Evolutionary conservation across 2,113 vertebrate species (phyloP), one percentile per base, ranked within the genome.

Genomic region (Tyrannus savana): DNA sequence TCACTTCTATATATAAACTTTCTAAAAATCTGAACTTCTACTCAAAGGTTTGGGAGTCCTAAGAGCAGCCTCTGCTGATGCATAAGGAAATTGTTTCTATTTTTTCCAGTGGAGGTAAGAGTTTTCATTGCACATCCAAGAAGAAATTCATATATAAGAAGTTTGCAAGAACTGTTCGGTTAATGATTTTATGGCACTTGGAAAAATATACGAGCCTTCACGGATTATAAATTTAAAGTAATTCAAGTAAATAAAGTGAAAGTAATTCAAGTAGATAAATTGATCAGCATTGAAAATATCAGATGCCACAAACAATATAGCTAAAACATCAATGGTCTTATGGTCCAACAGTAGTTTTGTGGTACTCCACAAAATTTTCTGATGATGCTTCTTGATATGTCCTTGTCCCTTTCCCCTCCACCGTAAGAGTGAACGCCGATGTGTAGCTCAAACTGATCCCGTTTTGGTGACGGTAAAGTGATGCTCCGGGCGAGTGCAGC

Each of bases 51-150:
- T 44, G 12, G 8, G 49, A 95, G 62, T 71, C 56, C 49, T 46
- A 77, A 90, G 80, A 95, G 80, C 89, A 92, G 81, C 89, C 84
- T 92, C 84, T 93, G 67, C 89, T 81, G 86, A 59, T 88, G 76
- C 59, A 22, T 12, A 15, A 52, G 35, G 60, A 92, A 92, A 90
- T 42, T 37, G 89, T 92, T 89, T 64, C 89, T 30, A 0, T n/a
- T 90, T 90, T 89, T 84, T 52, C 27, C 58, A 25, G 30, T 3
- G 30, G 19, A 55, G 37, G 21, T 30, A 53, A 24, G 24, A 44
- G 30, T 55, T 79, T 58, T 58, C 50, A 13, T 27, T 39, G 71
- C 25, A 3, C 39, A 35, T 39, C 39, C 1, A 42, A 42, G 39
- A 63, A 63, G 39, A 30, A 63, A 63, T 63, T 63, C 2, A 42